Conservation (phyloP, 2,888 invertebrate species). For the Platycheirus rosarum region DNA sequence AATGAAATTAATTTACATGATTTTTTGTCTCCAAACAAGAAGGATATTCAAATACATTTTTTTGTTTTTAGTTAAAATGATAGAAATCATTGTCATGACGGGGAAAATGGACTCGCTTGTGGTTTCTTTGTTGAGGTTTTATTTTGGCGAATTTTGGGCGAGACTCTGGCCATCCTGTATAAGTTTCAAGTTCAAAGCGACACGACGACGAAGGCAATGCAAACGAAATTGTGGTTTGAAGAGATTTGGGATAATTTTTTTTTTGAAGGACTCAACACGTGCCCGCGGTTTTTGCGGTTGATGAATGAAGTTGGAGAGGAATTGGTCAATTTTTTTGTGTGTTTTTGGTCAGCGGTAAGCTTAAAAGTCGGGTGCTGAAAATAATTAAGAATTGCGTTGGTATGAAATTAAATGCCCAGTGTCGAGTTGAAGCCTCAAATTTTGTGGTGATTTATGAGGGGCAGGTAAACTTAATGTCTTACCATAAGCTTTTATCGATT, state of each 20-base stretch:
- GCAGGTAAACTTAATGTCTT: not conserved
- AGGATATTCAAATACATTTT: not conserved
- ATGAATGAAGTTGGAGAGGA: conserved; percentile 53
- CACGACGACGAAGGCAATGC: not conserved
- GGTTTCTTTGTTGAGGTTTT: conserved; percentile 63
- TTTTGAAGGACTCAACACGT: conserved; percentile 43
- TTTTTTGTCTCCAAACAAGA: not conserved
- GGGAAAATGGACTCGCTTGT: conserved; percentile 25
- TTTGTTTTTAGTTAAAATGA: not conserved
- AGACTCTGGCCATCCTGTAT: not conserved
- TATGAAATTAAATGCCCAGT: not conserved
- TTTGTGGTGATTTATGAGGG: conserved; percentile 16
- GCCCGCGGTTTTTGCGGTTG: conserved; percentile 59
- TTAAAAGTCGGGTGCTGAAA: conserved; percentile 42
- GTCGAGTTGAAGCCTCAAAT: conserved; percentile 23
- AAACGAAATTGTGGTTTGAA: conserved; percentile 61
- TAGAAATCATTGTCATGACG: conserved; percentile 19
- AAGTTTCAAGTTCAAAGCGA: conserved; percentile 53
- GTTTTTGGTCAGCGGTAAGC: conserved; percentile 21
- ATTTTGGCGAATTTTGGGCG: conserved; percentile 2
- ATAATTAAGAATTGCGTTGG: conserved; percentile 47
- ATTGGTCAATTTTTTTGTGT: conserved; percentile 25
- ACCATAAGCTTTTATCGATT: not conserved
- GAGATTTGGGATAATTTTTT: conserved; percentile 1
- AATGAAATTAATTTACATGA: conserved; percentile 62